Percentiles rank a stretch among this genome's conserved stretches.
Evolutionary conservation across 1,140 invertebrate genomes (phyloP).

Genomic region (Drosophila tropicalis): DNA sequence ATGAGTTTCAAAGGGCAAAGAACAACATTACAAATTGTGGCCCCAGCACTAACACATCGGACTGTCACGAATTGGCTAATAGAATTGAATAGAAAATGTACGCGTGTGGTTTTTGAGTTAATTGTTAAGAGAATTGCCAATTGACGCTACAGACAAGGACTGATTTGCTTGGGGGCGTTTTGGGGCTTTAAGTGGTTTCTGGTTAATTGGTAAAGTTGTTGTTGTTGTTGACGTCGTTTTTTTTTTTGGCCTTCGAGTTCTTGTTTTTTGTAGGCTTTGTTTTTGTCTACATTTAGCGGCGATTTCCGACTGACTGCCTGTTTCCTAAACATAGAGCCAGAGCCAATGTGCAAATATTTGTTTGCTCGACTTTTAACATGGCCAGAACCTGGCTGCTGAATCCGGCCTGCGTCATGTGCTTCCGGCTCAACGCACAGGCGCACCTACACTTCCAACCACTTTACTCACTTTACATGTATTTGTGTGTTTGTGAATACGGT

Average conservation of each 20-base stretch:
- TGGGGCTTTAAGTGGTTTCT: slow-evolving; percentile 55
- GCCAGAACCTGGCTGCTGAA: slow-evolving; percentile 8
- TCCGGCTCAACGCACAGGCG: slow-evolving; percentile 35
- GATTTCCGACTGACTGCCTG: slow-evolving; percentile 38
- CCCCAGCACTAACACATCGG: slow-evolving; percentile 32
- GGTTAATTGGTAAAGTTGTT: slow-evolving; percentile 57
- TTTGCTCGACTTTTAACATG: slow-evolving; percentile 41
- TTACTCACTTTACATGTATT: not conserved
- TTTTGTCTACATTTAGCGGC: slow-evolving; percentile 52
- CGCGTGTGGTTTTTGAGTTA: slow-evolving; percentile 58
- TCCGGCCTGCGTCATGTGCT: slow-evolving; percentile 18
- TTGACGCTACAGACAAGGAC: slow-evolving; percentile 36
- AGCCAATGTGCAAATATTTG: slow-evolving; percentile 66
- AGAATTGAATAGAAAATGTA: slow-evolving; percentile 46
- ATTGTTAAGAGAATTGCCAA: slow-evolving; percentile 68
- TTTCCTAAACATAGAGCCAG: not conserved
- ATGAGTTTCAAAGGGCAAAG: slow-evolving; percentile 60
- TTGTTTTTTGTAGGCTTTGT: slow-evolving; percentile 21
- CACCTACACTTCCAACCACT: not conserved
- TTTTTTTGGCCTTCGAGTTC: slow-evolving; percentile 24
- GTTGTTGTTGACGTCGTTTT: slow-evolving; percentile 12
- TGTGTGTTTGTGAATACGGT: slow-evolving; percentile 1
- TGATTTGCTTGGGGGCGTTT: slow-evolving; percentile 73
- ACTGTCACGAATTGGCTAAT: slow-evolving; percentile 53
- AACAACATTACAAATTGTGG: slow-evolving; percentile 26